Base-by-base conservation (phyloP, 2,797 vertebrate species). In the Calcarius lapponicus region DNA sequence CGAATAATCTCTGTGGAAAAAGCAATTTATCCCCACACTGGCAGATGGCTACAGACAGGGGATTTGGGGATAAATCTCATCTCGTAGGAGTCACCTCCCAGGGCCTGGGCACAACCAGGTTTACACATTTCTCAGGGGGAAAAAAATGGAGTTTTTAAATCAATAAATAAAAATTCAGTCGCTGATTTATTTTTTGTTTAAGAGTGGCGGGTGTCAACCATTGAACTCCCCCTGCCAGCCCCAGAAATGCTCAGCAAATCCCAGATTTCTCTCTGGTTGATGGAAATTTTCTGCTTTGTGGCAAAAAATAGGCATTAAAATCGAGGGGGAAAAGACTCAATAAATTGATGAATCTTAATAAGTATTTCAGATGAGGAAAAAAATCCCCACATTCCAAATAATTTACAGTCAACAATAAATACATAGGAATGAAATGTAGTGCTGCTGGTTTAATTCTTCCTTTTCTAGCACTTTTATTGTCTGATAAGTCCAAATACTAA, bases 291-390 rank as follows among this genome's bases (percentile, higher is more conserved):
- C 69, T 80, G 42, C 16, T 78, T n/a, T 62, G 43, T 36, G 34
- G 34, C 6, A 62, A 65, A 72, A 83, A 51, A 20, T 1, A 5
- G 2, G 3, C 13, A 9, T 5, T 34, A 34, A 88, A 81, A 72
- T 10, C 3, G 3, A 13, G 10, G 7, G 7, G 13, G 10, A 0
- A 17, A 36, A 25, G 17, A 45, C 5, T 56, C 43, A 66, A 48
- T 11, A 82, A 91, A 74, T 9, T 0, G 0, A 58, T 40, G 4
- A 20, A 40, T n/a, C 9, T 31, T 19, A 25, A 2, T 19, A 20
- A 47, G 13, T 11, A 75, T 91, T 75, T 47, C 47, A 24, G 25
- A 43, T 19, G 8, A 84, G 8, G 36, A 38, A 80, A 38, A 58
- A 32, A 25, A 34, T 3, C 2, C 28, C 5, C 13, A n/a, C 5